These are phyloP conservation scores for Platycheirus rosarum DNA, from an alignment of 2,888 invertebrate genomes.

Conservation along the genomic window DNA sequence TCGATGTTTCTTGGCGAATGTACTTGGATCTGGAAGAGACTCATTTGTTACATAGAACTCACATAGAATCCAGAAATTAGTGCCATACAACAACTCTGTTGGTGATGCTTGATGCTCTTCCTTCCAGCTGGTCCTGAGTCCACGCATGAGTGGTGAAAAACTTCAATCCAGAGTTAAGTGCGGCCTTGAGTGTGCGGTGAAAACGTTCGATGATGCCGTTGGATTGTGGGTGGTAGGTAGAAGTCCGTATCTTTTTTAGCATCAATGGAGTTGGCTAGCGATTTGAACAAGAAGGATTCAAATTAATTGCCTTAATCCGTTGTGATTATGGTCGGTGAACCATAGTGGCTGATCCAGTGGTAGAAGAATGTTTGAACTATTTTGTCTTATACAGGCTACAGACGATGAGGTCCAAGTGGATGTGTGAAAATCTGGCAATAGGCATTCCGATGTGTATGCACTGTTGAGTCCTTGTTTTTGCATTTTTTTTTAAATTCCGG, in stretches of 20 bases:
- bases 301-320: conserved; percentile 22
- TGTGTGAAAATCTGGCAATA: conserved; percentile 74
- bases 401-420: conserved; percentile 54
- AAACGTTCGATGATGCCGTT: conserved; percentile 67
- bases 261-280: neutral
- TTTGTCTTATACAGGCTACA: neutral
- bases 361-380: neutral
- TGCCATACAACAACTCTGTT: no score
- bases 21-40: no score
- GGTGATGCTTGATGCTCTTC: no score
- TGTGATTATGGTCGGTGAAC: no score
- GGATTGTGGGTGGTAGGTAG: conserved; percentile 41
- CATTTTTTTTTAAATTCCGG: conserved; percentile 28
- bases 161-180: no score
- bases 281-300: conserved; percentile 4
- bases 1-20: no score
- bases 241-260: conserved; percentile 3
- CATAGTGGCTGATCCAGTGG: neutral
- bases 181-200: conserved; percentile 70
- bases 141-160: no score
- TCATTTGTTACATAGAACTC: no score
- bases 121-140: no score
- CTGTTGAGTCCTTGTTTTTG: no score
- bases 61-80: no score
- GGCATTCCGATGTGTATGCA: conserved; percentile 73